A percentile compares a stretch with the other conserved stretches of the same genome.
Evolutionary conservation across 2,888 invertebrate species (phyloP).

Genomic region (Drosophila macrospina): DNA sequence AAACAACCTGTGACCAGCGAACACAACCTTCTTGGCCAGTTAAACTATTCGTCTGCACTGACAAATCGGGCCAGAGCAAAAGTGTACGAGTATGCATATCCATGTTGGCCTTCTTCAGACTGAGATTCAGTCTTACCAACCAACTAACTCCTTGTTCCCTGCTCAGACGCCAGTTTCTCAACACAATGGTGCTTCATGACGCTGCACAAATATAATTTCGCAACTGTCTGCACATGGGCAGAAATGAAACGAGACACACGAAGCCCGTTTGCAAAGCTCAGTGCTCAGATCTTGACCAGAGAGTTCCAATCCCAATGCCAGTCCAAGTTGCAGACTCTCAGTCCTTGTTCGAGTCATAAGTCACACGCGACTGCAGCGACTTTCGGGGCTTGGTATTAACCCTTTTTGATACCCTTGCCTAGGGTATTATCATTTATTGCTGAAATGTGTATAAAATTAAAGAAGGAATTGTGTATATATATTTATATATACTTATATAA

Average conservation of each 20-base stretch:
- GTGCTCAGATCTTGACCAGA: constrained; percentile 12
- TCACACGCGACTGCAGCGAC: constrained; percentile 77
- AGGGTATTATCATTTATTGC: too few relatives aligned
- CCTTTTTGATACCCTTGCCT: constrained; percentile 1
- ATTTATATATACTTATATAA: too few relatives aligned
- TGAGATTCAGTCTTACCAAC: constrained; percentile 10
- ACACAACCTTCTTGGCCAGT: constrained; percentile 53
- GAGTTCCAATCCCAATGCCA: constrained; percentile 18
- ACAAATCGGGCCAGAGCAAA: constrained; percentile 71
- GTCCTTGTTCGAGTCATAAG: constrained; percentile 66
- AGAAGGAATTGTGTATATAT: too few relatives aligned
- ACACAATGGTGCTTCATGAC: constrained; percentile 76
- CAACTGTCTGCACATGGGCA: constrained; percentile 84
- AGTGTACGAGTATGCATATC: constrained; percentile 37
- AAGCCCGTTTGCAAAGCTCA: constrained; percentile 13
- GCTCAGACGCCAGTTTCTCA: constrained; percentile 37
- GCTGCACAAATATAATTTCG: constrained; percentile 83
- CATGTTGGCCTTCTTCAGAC: constrained; percentile 18
- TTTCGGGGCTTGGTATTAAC: constrained; percentile 63
- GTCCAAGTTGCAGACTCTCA: constrained; percentile 26
- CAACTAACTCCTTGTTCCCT: constrained; percentile 24
- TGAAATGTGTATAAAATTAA: too few relatives aligned
- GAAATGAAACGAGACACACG: constrained; percentile 71
- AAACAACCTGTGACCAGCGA: constrained; percentile 65
- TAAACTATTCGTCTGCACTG: constrained; percentile 82